Base-by-base conservation (phyloP, 2,113 vertebrate species). In the Desmodus rotundus region DNA sequence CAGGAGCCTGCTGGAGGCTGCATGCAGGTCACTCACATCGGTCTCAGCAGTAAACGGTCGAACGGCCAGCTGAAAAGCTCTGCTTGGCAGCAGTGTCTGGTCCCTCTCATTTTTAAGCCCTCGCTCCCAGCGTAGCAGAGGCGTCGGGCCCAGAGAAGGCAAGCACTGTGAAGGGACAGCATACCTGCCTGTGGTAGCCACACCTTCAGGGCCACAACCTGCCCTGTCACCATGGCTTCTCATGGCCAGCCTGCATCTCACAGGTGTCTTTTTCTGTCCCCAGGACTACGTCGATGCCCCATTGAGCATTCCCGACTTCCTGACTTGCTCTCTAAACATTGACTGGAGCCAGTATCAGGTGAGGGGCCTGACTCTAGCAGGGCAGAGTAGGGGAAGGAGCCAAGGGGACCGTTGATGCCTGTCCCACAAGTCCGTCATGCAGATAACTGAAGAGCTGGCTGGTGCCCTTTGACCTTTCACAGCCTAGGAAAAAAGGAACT, bases 321-420 rank as follows among this genome's bases (percentile, higher is more conserved):
- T 99, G 97, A 99, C 98, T 70, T 99, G 98, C 33, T 98, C 99
- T 98, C 97, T 99, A 98, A 99, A 99, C 98, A 99, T 99, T 95
- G 99, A 99, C 98, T 99, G 99, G 99, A 99, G 98, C 6, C 99
- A 99, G 96, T 99, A 99, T 98, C 99, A 99, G 99, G 99, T 99
- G 95, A 99, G 98, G 61, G 80, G 10, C 67, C 50, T 33, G 1
- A 0, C 41, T 77, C 22, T 47, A 65, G 31, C n/a, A 63, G 92
- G 74, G 22, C 11, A 58, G 43, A 24, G 11, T 47, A 56, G 76
- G 50, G 68, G 50, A 45, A 43, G 68, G 68, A 3, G 26, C 24
- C 54, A 3, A 28, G 76, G 47, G 67, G 54, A 28, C n/a, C 22
- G 56, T 31, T 41, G 7, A 8, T 52, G 10, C 70, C 20, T 14